Evolutionary conservation across 2,113 vertebrate genomes (phyloP).

Genomic region (Astatotilapia flaviijosephi): DNA sequence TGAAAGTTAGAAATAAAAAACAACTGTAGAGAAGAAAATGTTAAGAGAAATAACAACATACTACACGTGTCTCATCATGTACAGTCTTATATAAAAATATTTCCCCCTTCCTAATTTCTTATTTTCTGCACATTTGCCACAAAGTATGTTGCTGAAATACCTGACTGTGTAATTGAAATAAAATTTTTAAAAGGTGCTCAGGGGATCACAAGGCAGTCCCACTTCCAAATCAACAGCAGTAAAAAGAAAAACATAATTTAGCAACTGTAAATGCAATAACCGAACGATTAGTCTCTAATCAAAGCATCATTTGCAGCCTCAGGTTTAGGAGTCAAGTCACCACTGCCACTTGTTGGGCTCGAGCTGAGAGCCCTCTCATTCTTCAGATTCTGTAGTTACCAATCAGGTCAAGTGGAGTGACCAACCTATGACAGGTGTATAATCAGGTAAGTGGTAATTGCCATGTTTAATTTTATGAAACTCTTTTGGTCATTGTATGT

Average conservation of each 20-base stretch:
- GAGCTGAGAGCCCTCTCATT: background rate
- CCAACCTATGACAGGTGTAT: background rate
- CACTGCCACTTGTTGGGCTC: background rate
- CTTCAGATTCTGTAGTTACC: background rate
- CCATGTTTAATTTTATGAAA: background rate
- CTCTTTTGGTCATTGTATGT: background rate
- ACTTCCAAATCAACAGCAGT: background rate
- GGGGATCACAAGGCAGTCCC: background rate
- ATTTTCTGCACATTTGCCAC: background rate
- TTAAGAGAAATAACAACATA: background rate
- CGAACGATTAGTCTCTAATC: background rate
- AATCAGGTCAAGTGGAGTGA: background rate
- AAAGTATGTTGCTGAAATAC: background rate
- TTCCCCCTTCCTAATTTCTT: background rate
- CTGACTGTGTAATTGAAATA: background rate
- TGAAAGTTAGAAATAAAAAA: background rate
- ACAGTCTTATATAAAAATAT: background rate
- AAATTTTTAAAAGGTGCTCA: fast-evolving
- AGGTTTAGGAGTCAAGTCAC: background rate
- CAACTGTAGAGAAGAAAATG: background rate
- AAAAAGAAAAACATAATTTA: background rate
- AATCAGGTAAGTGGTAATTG: background rate
- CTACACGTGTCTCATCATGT: background rate
- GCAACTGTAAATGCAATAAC: background rate
- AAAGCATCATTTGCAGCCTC: background rate